Conservation (phyloP, 2,113 vertebrate species). For the Nettapus auritus region DNA sequence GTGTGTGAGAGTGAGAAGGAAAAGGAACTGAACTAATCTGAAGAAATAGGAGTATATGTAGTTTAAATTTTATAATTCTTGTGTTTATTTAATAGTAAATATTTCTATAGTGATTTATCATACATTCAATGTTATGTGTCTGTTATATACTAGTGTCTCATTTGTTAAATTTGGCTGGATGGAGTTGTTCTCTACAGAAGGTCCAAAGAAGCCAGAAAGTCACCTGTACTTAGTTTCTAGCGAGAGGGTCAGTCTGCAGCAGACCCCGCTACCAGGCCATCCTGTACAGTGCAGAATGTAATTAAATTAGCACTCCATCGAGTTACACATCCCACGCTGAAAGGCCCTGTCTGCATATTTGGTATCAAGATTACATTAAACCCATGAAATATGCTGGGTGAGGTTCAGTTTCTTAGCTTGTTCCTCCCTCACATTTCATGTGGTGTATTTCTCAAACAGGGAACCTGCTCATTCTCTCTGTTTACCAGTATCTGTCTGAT, state of each 20-base stretch:
- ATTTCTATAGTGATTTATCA: neutral
- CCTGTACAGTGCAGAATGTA: neutral
- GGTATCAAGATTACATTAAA: neutral
- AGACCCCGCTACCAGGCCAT: neutral
- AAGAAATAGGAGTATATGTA: neutral
- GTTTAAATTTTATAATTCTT: neutral
- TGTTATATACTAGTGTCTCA: neutral
- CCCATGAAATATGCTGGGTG: neutral
- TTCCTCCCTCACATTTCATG: constrained; percentile 5
- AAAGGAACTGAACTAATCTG: neutral
- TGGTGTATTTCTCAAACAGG: neutral
- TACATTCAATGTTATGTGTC: neutral
- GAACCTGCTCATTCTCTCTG: neutral
- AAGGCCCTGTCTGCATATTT: neutral
- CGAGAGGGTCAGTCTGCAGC: neutral
- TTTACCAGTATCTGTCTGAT: constrained; percentile 10
- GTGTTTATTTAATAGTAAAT: neutral
- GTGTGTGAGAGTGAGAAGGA: neutral
- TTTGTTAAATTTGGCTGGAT: neutral
- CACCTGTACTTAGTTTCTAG: neutral
- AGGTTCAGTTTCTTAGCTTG: neutral
- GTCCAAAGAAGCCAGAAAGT: neutral
- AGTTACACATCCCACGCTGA: neutral
- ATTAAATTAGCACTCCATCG: neutral
- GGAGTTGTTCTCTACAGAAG: neutral